Conservation (phyloP, 2,888 invertebrate species). For the Ichneumon xanthorius region DNA sequence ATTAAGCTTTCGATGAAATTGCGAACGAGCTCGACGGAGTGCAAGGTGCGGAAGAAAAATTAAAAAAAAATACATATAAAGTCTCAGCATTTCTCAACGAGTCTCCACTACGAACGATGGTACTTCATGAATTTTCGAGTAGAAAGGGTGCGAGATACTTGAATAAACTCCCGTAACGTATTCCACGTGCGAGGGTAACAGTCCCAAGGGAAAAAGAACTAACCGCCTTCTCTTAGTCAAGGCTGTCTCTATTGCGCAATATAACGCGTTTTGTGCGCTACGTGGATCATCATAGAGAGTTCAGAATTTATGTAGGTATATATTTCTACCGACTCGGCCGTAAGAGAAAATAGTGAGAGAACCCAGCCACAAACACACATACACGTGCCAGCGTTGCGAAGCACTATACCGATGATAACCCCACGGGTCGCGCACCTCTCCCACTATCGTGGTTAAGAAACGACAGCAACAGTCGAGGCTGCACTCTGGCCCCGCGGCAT, state of each 20-base stretch:
- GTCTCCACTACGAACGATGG: not conserved
- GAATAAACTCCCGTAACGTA: not conserved
- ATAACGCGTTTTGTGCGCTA: constrained; percentile 23
- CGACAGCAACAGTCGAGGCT: constrained; percentile 58
- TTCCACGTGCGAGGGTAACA: not conserved
- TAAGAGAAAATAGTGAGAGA: constrained; percentile 34
- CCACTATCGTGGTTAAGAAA: constrained; percentile 73
- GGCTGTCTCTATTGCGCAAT: constrained; percentile 51
- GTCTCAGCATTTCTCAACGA: not conserved
- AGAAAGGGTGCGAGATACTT: not conserved
- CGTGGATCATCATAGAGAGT: constrained; percentile 51
- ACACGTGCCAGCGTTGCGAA: constrained; percentile 27
- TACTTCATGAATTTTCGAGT: not conserved
- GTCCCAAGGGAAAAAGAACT: constrained; percentile 24
- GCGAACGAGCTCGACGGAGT: too few relatives aligned
- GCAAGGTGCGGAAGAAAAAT: too few relatives aligned
- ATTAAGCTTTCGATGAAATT: too few relatives aligned
- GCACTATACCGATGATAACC: constrained; percentile 78
- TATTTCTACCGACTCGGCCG: constrained; percentile 66
- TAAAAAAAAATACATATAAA: not conserved
- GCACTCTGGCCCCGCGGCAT: constrained; percentile 69
- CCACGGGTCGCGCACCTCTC: constrained; percentile 81
- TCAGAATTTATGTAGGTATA: constrained; percentile 79
- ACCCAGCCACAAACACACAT: constrained; percentile 17
- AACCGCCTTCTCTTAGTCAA: constrained; percentile 55